These are phyloP conservation scores for Leucozona laternaria DNA, from an alignment of 2,888 invertebrate species.

Conservation along the genomic window DNA sequence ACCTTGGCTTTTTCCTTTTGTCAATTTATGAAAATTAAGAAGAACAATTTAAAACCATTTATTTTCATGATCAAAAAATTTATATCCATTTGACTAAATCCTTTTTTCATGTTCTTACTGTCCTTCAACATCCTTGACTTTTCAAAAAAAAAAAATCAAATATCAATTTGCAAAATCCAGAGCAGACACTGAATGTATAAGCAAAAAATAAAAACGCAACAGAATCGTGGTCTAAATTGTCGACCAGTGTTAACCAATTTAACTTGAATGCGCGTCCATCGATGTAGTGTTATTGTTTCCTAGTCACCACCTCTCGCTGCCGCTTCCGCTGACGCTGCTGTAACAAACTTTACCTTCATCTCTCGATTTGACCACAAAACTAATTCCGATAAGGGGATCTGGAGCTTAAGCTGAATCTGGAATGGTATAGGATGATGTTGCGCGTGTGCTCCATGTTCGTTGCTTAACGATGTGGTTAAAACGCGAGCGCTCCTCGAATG, in stretches of 20 bases:
- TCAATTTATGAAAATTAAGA: too few species aligned
- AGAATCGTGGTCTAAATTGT: slow-evolving; percentile 52
- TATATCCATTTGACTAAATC: too few species aligned
- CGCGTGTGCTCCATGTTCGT: slow-evolving; percentile 67
- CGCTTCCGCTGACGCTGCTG: background rate
- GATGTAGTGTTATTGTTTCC: slow-evolving; percentile 62
- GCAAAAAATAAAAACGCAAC: background rate
- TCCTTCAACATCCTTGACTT: background rate
- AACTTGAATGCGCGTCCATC: slow-evolving; percentile 67
- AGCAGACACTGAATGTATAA: slow-evolving; percentile 1
- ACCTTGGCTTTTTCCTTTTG: too few species aligned
- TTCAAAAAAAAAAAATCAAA: background rate
- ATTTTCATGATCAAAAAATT: background rate
- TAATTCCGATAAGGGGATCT: slow-evolving; percentile 67
- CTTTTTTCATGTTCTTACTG: background rate
- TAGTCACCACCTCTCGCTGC: slow-evolving; percentile 31
- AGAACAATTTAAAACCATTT: too few species aligned
- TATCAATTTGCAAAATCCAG: slow-evolving; percentile 55
- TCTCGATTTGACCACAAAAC: slow-evolving; percentile 66
- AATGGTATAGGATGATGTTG: slow-evolving; percentile 43
- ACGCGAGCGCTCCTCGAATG: slow-evolving; percentile 43
- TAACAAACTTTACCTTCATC: background rate
- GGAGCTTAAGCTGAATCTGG: slow-evolving; percentile 23
- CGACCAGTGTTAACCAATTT: slow-evolving; percentile 71
- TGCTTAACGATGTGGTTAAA: slow-evolving; percentile 75